phyloP scores from a whole-genome alignment of 2,113 vertebrate genomes.

The Mus musculus region DNA sequence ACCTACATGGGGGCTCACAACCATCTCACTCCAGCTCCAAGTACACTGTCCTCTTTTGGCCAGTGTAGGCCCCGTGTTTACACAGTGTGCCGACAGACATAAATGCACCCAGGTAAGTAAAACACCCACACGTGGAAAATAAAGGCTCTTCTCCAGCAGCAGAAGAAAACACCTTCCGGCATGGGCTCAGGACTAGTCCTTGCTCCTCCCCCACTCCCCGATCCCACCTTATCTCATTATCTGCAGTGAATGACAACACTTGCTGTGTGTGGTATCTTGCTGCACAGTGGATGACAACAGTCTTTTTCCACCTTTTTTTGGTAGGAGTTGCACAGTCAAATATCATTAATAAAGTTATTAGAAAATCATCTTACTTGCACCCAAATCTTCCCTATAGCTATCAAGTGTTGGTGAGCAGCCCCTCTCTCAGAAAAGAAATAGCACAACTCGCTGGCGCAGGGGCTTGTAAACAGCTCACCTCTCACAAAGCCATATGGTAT shows the following conservation, averaged over 20 bases:
- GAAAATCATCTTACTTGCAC: slow-evolving; percentile 21
- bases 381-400: not conserved
- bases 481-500: not conserved
- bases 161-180: not conserved
- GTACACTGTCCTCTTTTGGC: not conserved
- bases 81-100: not conserved
- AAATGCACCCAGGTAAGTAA: too few species aligned
- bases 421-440: not conserved
- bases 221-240: not conserved
- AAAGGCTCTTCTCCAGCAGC: not conserved
- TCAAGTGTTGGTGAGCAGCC: not conserved
- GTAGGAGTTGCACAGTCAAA: not conserved
- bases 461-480: not conserved
- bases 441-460: not conserved
- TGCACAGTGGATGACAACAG: not conserved
- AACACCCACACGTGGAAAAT: too few species aligned
- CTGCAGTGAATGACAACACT: not conserved
- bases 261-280: not conserved
- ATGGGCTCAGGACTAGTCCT: not conserved
- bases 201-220: not conserved
- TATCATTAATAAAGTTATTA: slow-evolving; percentile 6
- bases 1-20: not conserved
- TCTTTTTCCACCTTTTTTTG: not conserved
- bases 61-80: not conserved
- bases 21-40: not conserved